Base-by-base conservation (phyloP, 2,113 vertebrate species). In the human region DNA sequence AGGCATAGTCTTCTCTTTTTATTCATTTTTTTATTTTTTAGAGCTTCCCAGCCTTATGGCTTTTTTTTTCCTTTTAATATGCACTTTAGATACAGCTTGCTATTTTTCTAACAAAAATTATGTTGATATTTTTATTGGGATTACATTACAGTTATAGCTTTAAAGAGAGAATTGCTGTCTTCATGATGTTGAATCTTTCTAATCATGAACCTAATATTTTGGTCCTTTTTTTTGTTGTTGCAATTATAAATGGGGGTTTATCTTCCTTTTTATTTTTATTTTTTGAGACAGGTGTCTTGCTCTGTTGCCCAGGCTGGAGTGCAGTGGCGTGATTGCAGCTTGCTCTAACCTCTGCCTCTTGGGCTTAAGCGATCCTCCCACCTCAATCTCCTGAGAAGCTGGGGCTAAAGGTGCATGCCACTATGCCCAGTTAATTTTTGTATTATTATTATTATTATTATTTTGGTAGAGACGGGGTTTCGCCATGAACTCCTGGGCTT, bases 11-110 rank as follows among this genome's bases (percentile, higher is more conserved):
- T 16, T 38, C n/a, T 96, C 40, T 76, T 57, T 66, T 38, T 61
- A 27, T 85, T 96, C 73, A 30, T 89, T 93, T 83, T 83, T 66
- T 48, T 76, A 82, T 89, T 89, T 95, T 83, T 79, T 57, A 55
- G 57, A 76, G 35, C 66, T 95, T 50, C 40, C 22, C 25, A 68
- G 22, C 12, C 55, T 86, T 90, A 55, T 76, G 14, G 4, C 22
- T 64, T 70, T 45, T 70, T 70, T 87, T 64, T 64, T 95, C 84
- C 84, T 78, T 76, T 43, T 25, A 35, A 79, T 80, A 30, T 43
- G 43, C 6, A 80, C 64, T 94, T 89, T 43, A 94, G 91, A 43
- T 84, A 48, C 6, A 73, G 8, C 2, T 94, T 35, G 8, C 50
- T 92, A 57, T 59, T 92, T 92, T 85, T 73, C 38, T 40, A 73